phyloP scores from a whole-genome alignment of 92 coral and sea anemone species.

The Metridium senile region DNA sequence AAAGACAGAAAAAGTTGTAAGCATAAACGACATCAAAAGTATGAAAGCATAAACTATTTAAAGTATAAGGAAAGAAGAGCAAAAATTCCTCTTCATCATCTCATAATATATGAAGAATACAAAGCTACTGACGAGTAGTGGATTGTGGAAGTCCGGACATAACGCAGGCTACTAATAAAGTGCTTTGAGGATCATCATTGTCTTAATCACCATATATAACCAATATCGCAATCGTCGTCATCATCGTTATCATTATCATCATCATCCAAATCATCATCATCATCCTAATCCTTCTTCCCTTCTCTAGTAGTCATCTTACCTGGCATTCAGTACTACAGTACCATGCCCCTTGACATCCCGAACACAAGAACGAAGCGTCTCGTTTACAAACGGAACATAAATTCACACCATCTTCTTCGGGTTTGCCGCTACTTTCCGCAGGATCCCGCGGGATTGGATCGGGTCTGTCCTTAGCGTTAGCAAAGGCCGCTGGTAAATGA shows the following conservation, averaged over 20 bases:
- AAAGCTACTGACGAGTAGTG: too few relatives aligned
- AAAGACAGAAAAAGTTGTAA: slow-evolving; percentile 12
- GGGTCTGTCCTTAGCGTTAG: slow-evolving; percentile 67
- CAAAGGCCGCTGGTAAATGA: slow-evolving; percentile 59
- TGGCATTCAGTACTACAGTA: slow-evolving; percentile 98
- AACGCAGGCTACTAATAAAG: neutral
- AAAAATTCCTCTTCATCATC: too few relatives aligned
- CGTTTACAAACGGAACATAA: slow-evolving; percentile 86
- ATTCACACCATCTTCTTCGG: slow-evolving; percentile 71
- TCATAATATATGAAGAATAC: too few relatives aligned
- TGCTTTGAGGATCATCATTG: neutral
- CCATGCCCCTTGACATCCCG: slow-evolving; percentile 99
- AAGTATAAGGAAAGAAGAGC: too few relatives aligned
- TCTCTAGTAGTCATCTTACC: slow-evolving; percentile 54
- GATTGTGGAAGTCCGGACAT: too few relatives aligned
- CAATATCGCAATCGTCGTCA: neutral
- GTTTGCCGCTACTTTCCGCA: slow-evolving; percentile 41
- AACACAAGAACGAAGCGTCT: slow-evolving; percentile 98
- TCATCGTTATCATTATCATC: neutral
- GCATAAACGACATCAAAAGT: neutral
- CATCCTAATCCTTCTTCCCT: neutral
- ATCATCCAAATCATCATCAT: neutral
- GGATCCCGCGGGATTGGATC: slow-evolving; percentile 51
- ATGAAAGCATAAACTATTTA: too few relatives aligned
- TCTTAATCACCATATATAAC: neutral